These are phyloP conservation scores for Cricetomys ansorgei DNA, from an alignment of 2,113 vertebrate genomes.

Conservation along the genomic window DNA sequence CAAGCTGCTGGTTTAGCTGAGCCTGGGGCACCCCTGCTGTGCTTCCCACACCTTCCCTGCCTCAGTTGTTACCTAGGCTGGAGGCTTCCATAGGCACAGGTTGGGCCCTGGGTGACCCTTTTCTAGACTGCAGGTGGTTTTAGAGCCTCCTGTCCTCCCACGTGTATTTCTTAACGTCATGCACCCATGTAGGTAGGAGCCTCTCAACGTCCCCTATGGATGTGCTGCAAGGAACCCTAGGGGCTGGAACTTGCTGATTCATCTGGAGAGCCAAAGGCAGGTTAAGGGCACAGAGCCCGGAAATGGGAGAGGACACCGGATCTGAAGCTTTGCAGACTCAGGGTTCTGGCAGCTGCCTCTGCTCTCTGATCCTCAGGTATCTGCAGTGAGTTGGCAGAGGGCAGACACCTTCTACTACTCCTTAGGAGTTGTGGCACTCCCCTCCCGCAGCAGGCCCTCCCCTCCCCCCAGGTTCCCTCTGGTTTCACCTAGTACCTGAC, in stretches of 20 bases:
- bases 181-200: no score
- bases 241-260: slow-evolving; percentile 62
- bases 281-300: neutral
- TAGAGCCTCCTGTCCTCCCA: neutral
- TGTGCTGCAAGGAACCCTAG: slow-evolving; percentile 19
- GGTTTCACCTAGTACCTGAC: neutral
- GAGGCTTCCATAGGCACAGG: neutral
- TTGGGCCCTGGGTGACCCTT: neutral
- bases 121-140: neutral
- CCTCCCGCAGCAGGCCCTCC: neutral
- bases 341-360: neutral
- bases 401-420: neutral
- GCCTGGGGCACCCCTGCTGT: neutral
- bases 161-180: neutral
- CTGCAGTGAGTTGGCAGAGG: neutral
- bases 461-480: neutral
- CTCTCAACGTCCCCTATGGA: slow-evolving; percentile 33
- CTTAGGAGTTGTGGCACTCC: accelerated
- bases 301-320: neutral
- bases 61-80: neutral
- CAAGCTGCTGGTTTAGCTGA: neutral
- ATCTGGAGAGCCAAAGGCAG: slow-evolving; percentile 67
- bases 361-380: neutral
- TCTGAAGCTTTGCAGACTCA: neutral
- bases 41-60: neutral